Conservation (phyloP, 2,113 vertebrate genomes). For the Crotalus viridis region DNA sequence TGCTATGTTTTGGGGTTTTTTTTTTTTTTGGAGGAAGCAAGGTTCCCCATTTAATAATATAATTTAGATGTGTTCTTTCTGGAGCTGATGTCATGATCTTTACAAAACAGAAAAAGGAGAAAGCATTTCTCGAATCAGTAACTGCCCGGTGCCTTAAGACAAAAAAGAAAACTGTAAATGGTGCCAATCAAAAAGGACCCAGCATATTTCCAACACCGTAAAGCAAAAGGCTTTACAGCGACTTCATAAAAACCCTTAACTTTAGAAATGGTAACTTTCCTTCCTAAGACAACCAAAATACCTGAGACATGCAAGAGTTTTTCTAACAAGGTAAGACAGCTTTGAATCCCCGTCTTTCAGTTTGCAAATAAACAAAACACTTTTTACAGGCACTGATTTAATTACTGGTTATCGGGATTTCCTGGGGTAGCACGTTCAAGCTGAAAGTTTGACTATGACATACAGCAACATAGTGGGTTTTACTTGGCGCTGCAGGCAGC, state of each 20-base stretch:
- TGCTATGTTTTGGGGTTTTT: background rate
- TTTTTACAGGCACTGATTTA: slow-evolving; percentile 65
- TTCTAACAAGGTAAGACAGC: slow-evolving; percentile 66
- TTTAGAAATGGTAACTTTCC: slow-evolving; percentile 62
- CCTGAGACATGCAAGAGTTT: slow-evolving; percentile 66
- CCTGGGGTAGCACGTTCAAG: slow-evolving; percentile 43
- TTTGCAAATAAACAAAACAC: slow-evolving; percentile 52
- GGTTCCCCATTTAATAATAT: slow-evolving; percentile 35
- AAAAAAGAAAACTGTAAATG: slow-evolving; percentile 43
- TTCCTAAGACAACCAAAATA: slow-evolving; percentile 69
- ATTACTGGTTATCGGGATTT: slow-evolving; percentile 58
- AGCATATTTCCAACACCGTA: slow-evolving; percentile 60
- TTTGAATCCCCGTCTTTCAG: slow-evolving; percentile 65
- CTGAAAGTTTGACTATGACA: slow-evolving; percentile 25
- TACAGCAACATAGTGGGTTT: slow-evolving; percentile 9
- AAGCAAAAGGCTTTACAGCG: slow-evolving; percentile 47
- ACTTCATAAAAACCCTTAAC: slow-evolving; percentile 56
- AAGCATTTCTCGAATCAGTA: slow-evolving; percentile 50
- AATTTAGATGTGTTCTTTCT: slow-evolving; percentile 36
- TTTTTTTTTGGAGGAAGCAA: background rate
- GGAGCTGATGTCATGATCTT: slow-evolving; percentile 54
- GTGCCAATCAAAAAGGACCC: slow-evolving; percentile 53
- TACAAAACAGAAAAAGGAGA: slow-evolving; percentile 51
- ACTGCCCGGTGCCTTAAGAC: slow-evolving; percentile 60
- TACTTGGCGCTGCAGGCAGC: background rate